Conservation (phyloP, 2,888 invertebrate genomes). For the Blastobasis adustella region DNA sequence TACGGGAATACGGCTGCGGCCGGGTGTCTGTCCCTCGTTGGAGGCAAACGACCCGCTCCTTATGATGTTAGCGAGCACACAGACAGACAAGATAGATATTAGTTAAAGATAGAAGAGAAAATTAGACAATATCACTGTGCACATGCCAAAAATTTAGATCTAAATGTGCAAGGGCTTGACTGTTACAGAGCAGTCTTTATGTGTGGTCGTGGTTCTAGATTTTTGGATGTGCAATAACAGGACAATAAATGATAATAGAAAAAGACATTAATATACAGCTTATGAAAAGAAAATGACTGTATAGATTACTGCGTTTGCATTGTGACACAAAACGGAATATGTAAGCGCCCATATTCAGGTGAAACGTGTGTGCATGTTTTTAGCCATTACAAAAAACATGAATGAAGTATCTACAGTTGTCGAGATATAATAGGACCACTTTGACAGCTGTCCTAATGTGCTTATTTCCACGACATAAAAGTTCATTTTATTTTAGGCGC, state of each 20-base stretch:
- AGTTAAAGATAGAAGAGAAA: slow-evolving; percentile 45
- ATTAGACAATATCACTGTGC: slow-evolving; percentile 18
- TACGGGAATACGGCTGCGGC: slow-evolving; percentile 68
- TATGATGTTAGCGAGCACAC: slow-evolving; percentile 64
- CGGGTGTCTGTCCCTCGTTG: slow-evolving; percentile 66
- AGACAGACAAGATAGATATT: slow-evolving; percentile 52
- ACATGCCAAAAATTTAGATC: slow-evolving; percentile 28
- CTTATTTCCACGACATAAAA: too few species aligned
- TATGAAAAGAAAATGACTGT: not conserved
- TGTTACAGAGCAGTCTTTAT: too few species aligned
- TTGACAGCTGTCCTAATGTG: too few species aligned
- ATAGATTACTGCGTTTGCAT: too few species aligned
- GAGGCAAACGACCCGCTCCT: slow-evolving; percentile 72
- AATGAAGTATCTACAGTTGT: too few species aligned
- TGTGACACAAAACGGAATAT: too few species aligned
- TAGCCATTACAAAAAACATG: too few species aligned
- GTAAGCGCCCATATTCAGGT: too few species aligned
- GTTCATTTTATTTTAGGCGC: too few species aligned
- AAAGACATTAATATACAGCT: slow-evolving; percentile 7
- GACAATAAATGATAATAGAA: slow-evolving; percentile 8
- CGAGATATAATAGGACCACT: too few species aligned
- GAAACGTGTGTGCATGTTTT: too few species aligned
- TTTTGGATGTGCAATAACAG: slow-evolving; percentile 33
- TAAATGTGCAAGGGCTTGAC: not conserved
- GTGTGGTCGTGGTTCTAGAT: not conserved